Evolutionary conservation across 53 echinoderm and acorn worm genomes (phyloP), one percentile per base, ranked within the genome.

Genomic region (Antedon mediterranea): DNA sequence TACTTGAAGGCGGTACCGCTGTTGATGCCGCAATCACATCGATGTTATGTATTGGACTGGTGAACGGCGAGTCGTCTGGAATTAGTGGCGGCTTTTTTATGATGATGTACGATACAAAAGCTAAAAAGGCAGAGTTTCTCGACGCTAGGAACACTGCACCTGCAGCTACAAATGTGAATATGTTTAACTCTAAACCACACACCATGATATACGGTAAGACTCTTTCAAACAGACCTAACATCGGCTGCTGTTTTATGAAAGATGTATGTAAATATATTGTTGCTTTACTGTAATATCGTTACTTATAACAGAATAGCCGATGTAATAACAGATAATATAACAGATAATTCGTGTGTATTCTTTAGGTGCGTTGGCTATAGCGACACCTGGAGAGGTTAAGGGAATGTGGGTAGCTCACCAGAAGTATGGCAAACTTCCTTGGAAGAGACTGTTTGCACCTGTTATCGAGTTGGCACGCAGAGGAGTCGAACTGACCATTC

Each of bases 1-100:
- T 81, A 3, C 1, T 34, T 7, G 41, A 34, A 0, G 81, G 81
- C 33, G 81, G 81, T 0, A 74, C 81, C 31, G 81, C 81, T 28
- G 81, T 81, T n/a, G 81, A 81, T 42, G 34, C 81, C 30, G 74
- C 81, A 20, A 81, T 81, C 28, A 73, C 81, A 0, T 71, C 81
- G 6, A 29, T 71, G 30, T 31, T 81, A 30, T 81, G 81, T 28
- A 8, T 81, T 27, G 81, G 81, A 28, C 34, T 81, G 2, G 81
- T 81, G n/a, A 28, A 81, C 29, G 34, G 81, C 32, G 37, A 73
- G 28, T 71, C 31, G 43, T 29, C 43, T 83, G 87, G 87, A 7
- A 83, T 83, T n/a, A 83, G 87, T 30, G 87, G 87, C 2, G 87
- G 87, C 18, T 83, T 79, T 29, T 79, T 87, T 43, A 83, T 83